Evolutionary conservation across 2,888 invertebrate genomes (phyloP).

Genomic region (Corythucha ciliata): DNA sequence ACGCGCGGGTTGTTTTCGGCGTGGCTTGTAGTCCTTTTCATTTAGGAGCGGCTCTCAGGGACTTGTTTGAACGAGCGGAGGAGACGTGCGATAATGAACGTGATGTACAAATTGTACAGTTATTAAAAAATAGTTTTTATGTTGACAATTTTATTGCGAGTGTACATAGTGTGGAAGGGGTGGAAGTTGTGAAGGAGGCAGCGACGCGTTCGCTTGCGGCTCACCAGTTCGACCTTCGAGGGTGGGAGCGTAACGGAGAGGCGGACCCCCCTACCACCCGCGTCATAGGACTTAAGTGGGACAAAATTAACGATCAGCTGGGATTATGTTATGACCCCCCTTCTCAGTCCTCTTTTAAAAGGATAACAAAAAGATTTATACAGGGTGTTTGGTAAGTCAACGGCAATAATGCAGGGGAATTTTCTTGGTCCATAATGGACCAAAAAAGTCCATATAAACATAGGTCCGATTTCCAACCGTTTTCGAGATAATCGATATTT

Average conservation of each 20-base stretch:
- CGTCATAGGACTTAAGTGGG: too few species aligned
- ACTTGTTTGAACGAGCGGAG: slow-evolving; percentile 7
- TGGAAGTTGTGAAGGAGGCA: background rate
- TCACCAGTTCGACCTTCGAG: slow-evolving; percentile 24
- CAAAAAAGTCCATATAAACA: too few species aligned
- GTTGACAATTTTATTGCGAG: slow-evolving; percentile 17
- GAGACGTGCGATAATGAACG: background rate
- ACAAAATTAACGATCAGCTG: too few species aligned
- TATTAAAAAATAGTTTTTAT: too few species aligned
- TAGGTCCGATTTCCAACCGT: too few species aligned
- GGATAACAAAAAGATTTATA: too few species aligned
- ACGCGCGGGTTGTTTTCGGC: slow-evolving; percentile 25
- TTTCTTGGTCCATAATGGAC: too few species aligned
- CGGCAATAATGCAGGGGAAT: too few species aligned
- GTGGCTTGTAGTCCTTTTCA: slow-evolving; percentile 23
- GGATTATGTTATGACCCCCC: too few species aligned
- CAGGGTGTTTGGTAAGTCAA: too few species aligned
- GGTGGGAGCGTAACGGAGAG: slow-evolving; percentile 17
- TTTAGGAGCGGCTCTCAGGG: slow-evolving; percentile 15
- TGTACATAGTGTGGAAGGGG: background rate
- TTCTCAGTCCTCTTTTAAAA: too few species aligned
- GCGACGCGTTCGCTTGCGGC: slow-evolving; percentile 9
- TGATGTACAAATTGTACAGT: background rate
- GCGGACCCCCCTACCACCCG: background rate
- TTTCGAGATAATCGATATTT: too few species aligned